Evolutionary conservation across 2,888 invertebrate genomes (phyloP), one percentile per base, ranked within the genome.

Genomic region (Magallana nippona): DNA sequence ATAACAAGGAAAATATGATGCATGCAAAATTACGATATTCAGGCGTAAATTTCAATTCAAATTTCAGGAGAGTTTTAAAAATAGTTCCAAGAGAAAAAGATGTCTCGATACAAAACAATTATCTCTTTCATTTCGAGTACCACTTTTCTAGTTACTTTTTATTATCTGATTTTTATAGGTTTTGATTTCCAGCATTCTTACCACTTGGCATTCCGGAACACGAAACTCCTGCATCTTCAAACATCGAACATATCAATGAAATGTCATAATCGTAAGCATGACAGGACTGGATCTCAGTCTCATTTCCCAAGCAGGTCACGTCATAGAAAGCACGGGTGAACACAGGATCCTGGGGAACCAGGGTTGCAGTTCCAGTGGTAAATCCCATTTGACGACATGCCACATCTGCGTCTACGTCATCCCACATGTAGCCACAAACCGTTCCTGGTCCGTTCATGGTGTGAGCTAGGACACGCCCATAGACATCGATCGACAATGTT

Each of bases 341-440:
- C 55, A 17, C 17, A 17, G 3, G 13, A 55, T 63, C 55, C 13
- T 63, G 19, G 1, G 81, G 81, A 13, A 81, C n/a, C 2, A 17
- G 22, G 13, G 44, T 44, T 32, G 81, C 62, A 44, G 27, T 13
- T 62, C 62, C 81, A 11, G 32, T 17, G 22, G 32, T 8, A 62
- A 32, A 81, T 32, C 83, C 83, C 55, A 60, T 19, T 5, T 79
- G 62, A 55, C 83, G 44, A 55, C 83, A 83, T 2, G 79, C 60
- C 13, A 83, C 79, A 27, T 55, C 55, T 10, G 83, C 83, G 44
- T 79, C 79, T 17, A n/a, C 63, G 44, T 83, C 63, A n/a, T 78
- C 63, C 83, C 83, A 83, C 19, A 17, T 17, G 22, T 62, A 32
- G 8, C 55, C 55, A 55, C 83, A 83, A 2, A 83, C 57, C 3